Evolutionary conservation across 2,797 vertebrate genomes (phyloP).

Genomic region (Phrynocephalus vlangalii): DNA sequence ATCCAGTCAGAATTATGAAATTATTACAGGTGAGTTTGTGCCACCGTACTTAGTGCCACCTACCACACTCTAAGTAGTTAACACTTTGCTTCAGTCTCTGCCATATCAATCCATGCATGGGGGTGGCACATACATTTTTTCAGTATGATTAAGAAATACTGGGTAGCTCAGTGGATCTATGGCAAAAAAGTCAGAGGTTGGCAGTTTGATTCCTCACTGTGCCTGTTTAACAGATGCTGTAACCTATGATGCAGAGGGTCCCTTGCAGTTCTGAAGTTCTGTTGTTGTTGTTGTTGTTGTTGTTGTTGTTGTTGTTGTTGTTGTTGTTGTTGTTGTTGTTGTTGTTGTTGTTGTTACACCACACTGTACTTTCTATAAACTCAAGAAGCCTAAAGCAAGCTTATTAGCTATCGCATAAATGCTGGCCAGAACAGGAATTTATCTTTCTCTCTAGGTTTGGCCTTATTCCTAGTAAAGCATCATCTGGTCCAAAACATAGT

Average conservation of each 20-base stretch:
- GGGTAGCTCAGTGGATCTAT: too few relatives aligned
- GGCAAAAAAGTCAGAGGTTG: too few relatives aligned
- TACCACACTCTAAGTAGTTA: background rate
- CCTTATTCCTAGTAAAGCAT: background rate
- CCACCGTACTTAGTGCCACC: background rate
- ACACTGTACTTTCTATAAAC: background rate
- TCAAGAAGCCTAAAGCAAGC: conserved; percentile 10
- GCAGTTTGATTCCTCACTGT: too few relatives aligned
- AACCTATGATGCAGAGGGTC: too few relatives aligned
- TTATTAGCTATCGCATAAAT: conserved; percentile 20
- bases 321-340: too few relatives aligned
- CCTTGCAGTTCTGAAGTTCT: too few relatives aligned
- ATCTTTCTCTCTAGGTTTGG: conserved; percentile 13
- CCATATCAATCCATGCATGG: background rate
- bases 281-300: too few relatives aligned
- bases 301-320: too few relatives aligned
- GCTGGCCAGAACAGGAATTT: background rate
- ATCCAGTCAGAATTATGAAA: background rate
- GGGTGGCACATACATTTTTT: background rate
- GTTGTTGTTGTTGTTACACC: too few relatives aligned
- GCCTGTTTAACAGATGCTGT: too few relatives aligned
- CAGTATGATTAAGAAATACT: background rate
- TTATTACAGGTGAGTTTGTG: background rate
- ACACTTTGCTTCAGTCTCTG: background rate
- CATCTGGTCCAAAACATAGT: conserved; percentile 4